Percentiles rank a stretch among this genome's conserved stretches.
Evolutionary conservation across 2,888 invertebrate species (phyloP).

Genomic region (Xiphydria camelus): DNA sequence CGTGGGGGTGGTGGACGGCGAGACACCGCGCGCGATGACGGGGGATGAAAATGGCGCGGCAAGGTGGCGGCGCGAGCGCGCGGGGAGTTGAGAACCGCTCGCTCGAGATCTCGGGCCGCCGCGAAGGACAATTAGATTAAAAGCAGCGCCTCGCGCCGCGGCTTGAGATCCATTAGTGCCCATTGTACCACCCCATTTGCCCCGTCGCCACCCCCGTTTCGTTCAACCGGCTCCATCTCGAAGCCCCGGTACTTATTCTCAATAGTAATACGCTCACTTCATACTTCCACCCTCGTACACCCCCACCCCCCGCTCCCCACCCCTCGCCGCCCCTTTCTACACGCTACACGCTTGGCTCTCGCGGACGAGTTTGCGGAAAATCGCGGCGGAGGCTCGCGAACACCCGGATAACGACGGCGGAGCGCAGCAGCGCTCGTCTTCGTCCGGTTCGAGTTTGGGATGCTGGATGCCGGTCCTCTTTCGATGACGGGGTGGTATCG

Average conservation of each 20-base stretch:
- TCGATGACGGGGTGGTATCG: no score
- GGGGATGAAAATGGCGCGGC: no score
- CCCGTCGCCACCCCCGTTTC: slow-evolving; percentile 43
- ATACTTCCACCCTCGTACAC: slow-evolving; percentile 45
- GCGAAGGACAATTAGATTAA: slow-evolving; percentile 58
- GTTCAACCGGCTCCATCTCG: slow-evolving; percentile 44
- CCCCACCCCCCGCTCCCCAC: slow-evolving; percentile 13
- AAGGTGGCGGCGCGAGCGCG: no score
- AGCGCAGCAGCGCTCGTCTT: no score
- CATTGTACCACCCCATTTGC: slow-evolving; percentile 57
- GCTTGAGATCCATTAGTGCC: slow-evolving; percentile 59
- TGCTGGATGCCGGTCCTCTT: no score
- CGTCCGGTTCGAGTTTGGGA: no score
- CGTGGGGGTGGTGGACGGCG: no score
- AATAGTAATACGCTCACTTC: slow-evolving; percentile 59
- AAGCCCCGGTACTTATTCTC: slow-evolving; percentile 58
- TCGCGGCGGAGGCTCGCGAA: no score
- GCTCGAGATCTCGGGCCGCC: slow-evolving; percentile 42
- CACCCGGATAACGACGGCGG: no score
- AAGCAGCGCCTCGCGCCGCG: slow-evolving; percentile 58
- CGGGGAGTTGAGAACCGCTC: slow-evolving; percentile 32
- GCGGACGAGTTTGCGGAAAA: slow-evolving; percentile 1
- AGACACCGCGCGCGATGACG: no score
- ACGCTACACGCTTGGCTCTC: slow-evolving; percentile 4
- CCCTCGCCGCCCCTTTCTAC: slow-evolving; percentile 13